Conservation (phyloP, 2,797 vertebrate species). For the Oreonectes daqikongensis region DNA sequence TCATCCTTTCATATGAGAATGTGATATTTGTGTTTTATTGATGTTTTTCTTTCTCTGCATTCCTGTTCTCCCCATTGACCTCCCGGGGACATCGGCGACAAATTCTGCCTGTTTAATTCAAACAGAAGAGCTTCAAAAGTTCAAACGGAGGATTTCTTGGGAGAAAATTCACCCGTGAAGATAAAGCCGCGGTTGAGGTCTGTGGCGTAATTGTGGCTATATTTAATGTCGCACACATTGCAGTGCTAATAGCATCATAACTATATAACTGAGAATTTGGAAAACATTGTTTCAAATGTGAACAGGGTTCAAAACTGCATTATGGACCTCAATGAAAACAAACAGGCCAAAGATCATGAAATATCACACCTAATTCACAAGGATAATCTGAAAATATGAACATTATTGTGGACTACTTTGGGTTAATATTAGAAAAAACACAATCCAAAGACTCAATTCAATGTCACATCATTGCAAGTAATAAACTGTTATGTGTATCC, state of each 20-base stretch:
- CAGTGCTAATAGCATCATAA: background rate
- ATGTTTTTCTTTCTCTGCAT: conserved; percentile 42
- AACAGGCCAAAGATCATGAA: background rate
- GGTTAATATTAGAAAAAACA: background rate
- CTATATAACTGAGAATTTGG: background rate
- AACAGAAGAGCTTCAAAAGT: background rate
- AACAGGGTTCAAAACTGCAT: background rate
- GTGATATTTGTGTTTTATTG: conserved; percentile 41
- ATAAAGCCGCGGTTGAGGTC: background rate
- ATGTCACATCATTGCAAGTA: background rate
- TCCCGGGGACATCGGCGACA: conserved; percentile 22
- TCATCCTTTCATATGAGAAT: conserved; percentile 59
- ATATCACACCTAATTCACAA: background rate
- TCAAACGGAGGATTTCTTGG: background rate
- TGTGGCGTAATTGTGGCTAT: background rate
- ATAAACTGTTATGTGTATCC: background rate
- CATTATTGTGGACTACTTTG: background rate
- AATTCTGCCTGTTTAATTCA: conserved; percentile 13
- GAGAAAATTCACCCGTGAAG: background rate
- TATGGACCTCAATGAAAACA: background rate
- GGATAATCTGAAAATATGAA: background rate
- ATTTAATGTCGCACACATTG: background rate
- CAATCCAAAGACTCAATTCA: background rate
- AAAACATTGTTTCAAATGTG: background rate
- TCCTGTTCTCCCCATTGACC: conserved; percentile 32